Percentiles rank a stretch among this genome's conserved stretches.
phyloP scores from a whole-genome alignment of 2,797 vertebrate species.

The Eremophila alpestris region DNA sequence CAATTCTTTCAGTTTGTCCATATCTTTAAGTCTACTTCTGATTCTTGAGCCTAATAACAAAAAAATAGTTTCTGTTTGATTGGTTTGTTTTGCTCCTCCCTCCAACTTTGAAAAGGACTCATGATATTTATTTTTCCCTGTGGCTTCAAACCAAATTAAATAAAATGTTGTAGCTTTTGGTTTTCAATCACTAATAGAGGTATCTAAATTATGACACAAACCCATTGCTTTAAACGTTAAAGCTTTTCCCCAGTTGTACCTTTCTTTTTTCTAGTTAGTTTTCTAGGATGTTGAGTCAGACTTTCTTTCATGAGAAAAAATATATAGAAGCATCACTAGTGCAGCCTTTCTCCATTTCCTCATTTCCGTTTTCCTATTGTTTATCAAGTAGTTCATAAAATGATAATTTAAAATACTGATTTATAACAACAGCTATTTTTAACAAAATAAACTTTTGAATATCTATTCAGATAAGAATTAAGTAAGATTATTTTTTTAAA shows the following conservation, averaged over 20 bases:
- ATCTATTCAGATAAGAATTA: background rate
- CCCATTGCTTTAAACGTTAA: background rate
- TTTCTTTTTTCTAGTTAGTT: background rate
- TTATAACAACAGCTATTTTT: background rate
- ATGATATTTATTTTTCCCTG: background rate
- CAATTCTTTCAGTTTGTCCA: background rate
- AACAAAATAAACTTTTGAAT: background rate
- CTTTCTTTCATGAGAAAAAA: background rate
- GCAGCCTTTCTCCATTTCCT: background rate
- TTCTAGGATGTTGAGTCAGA: background rate
- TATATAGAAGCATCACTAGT: background rate
- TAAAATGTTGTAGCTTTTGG: background rate
- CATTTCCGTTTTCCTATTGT: background rate
- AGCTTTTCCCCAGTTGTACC: background rate
- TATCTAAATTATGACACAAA: background rate
- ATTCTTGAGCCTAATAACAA: background rate
- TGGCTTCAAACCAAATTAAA: background rate
- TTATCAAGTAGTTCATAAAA: background rate
- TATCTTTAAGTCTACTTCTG: background rate
- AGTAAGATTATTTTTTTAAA: background rate
- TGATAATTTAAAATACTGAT: background rate
- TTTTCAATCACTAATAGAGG: background rate
- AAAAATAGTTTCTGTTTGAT: background rate
- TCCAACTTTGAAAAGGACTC: background rate
- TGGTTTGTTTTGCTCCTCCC: background rate